Evolutionary conservation across 1,140 invertebrate genomes (phyloP).

Genomic region (Idris sp.): DNA sequence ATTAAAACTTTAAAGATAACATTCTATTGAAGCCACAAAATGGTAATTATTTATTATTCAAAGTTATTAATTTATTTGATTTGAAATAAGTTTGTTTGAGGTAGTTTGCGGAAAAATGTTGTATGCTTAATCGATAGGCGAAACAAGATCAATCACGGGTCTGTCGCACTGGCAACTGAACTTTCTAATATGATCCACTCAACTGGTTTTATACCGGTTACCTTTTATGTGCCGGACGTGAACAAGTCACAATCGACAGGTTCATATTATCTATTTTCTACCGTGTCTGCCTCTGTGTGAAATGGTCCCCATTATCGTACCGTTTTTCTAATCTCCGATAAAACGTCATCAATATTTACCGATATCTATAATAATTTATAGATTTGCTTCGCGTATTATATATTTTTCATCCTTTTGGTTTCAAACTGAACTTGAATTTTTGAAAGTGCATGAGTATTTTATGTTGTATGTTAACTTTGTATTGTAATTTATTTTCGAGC

Average conservation of each 20-base stretch:
- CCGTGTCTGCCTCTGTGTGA: conserved; percentile 17
- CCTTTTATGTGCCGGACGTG: conserved; percentile 39
- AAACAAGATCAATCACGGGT: conserved; percentile 56
- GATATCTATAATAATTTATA: no score
- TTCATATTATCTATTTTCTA: conserved; percentile 49
- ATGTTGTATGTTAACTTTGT: no score
- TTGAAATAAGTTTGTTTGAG: no score
- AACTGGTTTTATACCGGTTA: conserved; percentile 60
- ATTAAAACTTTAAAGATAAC: no score
- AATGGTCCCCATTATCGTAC: no score
- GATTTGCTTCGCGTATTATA: conserved; percentile 4
- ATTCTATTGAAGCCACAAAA: no score
- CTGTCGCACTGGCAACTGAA: conserved; percentile 53
- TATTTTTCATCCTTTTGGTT: conserved; percentile 36
- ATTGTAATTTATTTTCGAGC: no score
- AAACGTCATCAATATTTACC: conserved; percentile 21
- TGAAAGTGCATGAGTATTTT: no score
- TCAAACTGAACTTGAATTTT: background rate
- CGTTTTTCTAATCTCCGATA: conserved; percentile 9
- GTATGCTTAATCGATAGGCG: conserved; percentile 35
- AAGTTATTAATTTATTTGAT: no score
- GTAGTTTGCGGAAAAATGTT: conserved; percentile 35
- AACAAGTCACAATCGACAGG: conserved; percentile 48
- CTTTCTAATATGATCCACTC: conserved; percentile 62
- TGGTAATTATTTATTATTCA: no score